Base-by-base conservation (phyloP, 2,797 vertebrate species). In the Ceyx erithaca region DNA sequence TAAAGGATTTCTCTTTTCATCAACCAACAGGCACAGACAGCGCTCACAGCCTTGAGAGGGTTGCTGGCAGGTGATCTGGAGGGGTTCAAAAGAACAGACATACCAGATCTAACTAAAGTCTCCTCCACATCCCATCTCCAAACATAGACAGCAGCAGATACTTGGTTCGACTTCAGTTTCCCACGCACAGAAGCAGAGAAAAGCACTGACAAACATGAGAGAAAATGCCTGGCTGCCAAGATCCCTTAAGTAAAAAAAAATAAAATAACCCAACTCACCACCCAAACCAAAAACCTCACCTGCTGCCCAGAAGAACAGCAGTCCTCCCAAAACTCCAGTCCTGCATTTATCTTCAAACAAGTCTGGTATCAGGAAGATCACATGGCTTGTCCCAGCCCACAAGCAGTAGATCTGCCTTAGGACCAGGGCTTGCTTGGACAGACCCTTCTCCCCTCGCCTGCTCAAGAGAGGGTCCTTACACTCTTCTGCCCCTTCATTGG, bases 61-160 rank as follows among this genome's bases (percentile, higher is more conserved):
- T 3, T n/a, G 75, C 4, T 9, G 12, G 72, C 54, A 85, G 82
- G 46, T 33, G 51, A 79, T 33, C 75, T 25, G 59, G 22, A 58
- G 30, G 25, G 43, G 18, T 25, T 62, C 31, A 28, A 16, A 70
- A 71, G 22, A 84, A 86, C 18, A 70, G 61, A 81, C 57, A 7
- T 12, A n/a, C 30, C 4, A 16, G 75, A 90, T 88, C 43, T 57
- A 63, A 31, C 64, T 48, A 1, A 63, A 88, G 71, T 57, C 67
- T 90, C 63, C 70, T 86, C 48, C 86, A 6, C 12, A 57, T 80
- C 90, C 90, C 7, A 3, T 80, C 92, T 95, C 92, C 80, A 94
- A 96, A 96, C 92, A 93, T 57, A 94, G 94, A 70, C 18, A 16
- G 86, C 64, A 94, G 84, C 94, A 96, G 95, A 96, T 95, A 94